These are phyloP conservation scores for Romanogobio albipinnatus DNA, from an alignment of 2,113 vertebrate genomes.

Conservation along the genomic window DNA sequence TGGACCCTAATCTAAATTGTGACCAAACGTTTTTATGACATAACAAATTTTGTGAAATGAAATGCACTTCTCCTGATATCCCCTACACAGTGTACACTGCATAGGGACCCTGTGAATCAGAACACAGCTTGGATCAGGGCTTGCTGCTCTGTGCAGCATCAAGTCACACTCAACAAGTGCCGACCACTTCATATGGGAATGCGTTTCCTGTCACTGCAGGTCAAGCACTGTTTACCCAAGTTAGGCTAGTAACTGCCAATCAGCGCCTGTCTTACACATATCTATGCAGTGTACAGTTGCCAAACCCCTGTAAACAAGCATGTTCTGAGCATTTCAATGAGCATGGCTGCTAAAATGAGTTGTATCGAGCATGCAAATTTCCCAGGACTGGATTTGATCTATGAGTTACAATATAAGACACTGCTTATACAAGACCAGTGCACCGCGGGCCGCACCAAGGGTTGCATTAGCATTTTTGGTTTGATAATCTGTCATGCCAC, in stretches of 20 bases:
- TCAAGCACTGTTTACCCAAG: conserved; percentile 15
- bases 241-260: not conserved
- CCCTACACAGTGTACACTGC: not conserved
- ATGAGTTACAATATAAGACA: conserved; percentile 9
- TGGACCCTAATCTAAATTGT: no score
- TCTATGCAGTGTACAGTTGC: not conserved
- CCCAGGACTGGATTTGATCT: not conserved
- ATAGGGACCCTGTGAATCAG: not conserved
- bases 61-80: not conserved
- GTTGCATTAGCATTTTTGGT: not conserved
- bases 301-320: conserved; percentile 8
- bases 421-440: not conserved
- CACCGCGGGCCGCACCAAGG: not conserved
- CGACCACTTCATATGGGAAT: conserved; percentile 3
- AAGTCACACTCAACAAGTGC: conserved; percentile 15
- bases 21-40: not conserved
- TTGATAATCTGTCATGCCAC: conserved; percentile 18
- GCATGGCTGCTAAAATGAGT: not conserved
- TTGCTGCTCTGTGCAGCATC: conserved; percentile 15
- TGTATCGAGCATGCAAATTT: not conserved
- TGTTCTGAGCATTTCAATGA: conserved; percentile 28
- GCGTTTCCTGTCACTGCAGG: conserved; percentile 11
- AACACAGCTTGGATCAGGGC: not conserved
- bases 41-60: not conserved
- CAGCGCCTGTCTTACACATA: not conserved